phyloP scores from a whole-genome alignment of 2,113 vertebrate species.

The Brachyhypopomus occidentalis region DNA sequence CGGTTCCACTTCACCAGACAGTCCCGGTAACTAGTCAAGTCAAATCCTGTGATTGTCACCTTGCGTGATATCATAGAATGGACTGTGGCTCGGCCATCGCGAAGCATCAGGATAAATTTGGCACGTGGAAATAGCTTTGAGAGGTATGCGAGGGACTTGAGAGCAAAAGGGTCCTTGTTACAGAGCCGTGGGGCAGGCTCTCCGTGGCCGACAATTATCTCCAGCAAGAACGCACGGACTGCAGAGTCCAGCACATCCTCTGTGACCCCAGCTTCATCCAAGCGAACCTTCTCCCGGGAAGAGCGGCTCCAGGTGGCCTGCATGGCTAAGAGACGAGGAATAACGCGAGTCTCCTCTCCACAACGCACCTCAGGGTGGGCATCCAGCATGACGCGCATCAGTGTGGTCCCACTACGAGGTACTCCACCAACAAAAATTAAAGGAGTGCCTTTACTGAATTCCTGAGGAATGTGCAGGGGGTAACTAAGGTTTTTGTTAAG shows the following conservation, averaged over 20 bases:
- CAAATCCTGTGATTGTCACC: slow-evolving; percentile 95
- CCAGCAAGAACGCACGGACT: slow-evolving; percentile 92
- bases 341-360: slow-evolving; percentile 94
- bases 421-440: slow-evolving; percentile 95
- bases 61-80: slow-evolving; percentile 98
- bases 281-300: slow-evolving; percentile 89
- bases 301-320: slow-evolving; percentile 98
- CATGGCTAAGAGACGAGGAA: slow-evolving; percentile 90
- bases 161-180: slow-evolving; percentile 96
- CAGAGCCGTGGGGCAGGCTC: slow-evolving; percentile 92
- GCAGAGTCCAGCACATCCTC: slow-evolving; percentile 95
- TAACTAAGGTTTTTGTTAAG: slow-evolving; percentile 68
- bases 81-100: slow-evolving; percentile 91
- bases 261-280: slow-evolving; percentile 94
- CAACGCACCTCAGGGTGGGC: slow-evolving; percentile 93
- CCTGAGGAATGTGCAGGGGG: slow-evolving; percentile 62
- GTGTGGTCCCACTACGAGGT: slow-evolving; percentile 92
- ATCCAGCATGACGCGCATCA: slow-evolving; percentile 96
- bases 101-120: slow-evolving; percentile 93
- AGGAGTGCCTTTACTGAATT: slow-evolving; percentile 94
- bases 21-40: slow-evolving; percentile 93
- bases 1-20: slow-evolving; percentile 98
- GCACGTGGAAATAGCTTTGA: slow-evolving; percentile 93
- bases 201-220: slow-evolving; percentile 95
- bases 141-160: slow-evolving; percentile 92